phyloP scores from a whole-genome alignment of 1,140 invertebrate species.

The Caligus rogercresseyi region DNA sequence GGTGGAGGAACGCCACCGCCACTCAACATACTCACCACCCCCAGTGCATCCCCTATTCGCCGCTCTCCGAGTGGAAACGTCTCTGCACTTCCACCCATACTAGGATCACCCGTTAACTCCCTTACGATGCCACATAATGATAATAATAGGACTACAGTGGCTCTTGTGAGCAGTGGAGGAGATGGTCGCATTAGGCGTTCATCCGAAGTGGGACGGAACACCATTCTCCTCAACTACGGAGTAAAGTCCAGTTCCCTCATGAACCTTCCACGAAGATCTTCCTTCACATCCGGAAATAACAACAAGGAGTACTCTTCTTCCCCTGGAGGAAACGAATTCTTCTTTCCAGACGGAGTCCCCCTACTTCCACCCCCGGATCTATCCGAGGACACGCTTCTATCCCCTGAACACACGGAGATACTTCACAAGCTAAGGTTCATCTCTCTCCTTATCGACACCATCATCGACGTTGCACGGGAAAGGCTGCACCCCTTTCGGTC shows the following conservation, averaged over 20 bases:
- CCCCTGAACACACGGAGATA: constrained; percentile 73
- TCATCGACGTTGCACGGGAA: constrained; percentile 41
- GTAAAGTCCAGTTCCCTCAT: not conserved
- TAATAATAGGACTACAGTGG: constrained; percentile 14
- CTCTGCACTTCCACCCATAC: constrained; percentile 37
- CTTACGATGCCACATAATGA: no score
- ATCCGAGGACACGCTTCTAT: constrained; percentile 21
- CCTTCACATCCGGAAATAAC: not conserved
- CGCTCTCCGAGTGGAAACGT: constrained; percentile 43
- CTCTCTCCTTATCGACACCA: constrained; percentile 68
- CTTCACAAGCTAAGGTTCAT: constrained; percentile 84
- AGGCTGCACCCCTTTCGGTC: constrained; percentile 23
- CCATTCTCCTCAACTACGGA: no score
- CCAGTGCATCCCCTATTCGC: not conserved
- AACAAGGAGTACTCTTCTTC: not conserved
- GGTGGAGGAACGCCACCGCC: constrained; percentile 1
- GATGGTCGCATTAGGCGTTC: constrained; percentile 18
- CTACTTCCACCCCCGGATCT: constrained; percentile 21
- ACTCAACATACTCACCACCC: constrained; percentile 27
- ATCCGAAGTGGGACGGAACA: no score
- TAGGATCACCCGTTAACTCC: constrained; percentile 48
- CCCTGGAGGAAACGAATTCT: constrained; percentile 8
- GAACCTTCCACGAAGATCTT: constrained; percentile 3
- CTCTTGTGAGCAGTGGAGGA: constrained; percentile 20
- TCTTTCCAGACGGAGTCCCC: constrained; percentile 22